Conservation (phyloP, 2,113 vertebrate species). For the Saguinus imperator region DNA sequence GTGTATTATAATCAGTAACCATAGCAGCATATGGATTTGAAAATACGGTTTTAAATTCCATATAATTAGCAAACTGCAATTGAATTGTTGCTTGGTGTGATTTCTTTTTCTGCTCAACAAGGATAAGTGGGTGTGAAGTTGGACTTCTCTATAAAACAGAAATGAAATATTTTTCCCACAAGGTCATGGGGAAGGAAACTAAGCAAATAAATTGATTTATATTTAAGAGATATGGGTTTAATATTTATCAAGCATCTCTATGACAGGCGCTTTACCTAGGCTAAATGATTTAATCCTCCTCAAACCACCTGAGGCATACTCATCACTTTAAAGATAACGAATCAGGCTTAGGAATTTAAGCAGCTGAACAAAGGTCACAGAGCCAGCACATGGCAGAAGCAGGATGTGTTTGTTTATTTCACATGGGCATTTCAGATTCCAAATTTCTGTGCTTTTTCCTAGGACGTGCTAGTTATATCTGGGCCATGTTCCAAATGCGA, state of each 20-base stretch:
- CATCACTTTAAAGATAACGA: background rate
- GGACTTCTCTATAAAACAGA: background rate
- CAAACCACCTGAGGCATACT: background rate
- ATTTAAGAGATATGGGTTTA: background rate
- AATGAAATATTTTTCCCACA: background rate
- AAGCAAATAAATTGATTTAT: background rate
- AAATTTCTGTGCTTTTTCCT: background rate
- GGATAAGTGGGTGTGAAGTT: background rate
- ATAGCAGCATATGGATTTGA: constrained; percentile 70
- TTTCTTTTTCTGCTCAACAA: constrained; percentile 25
- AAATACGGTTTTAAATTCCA: constrained; percentile 49
- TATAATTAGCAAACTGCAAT: constrained; percentile 14
- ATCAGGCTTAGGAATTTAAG: background rate
- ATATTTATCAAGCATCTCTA: constrained; percentile 1
- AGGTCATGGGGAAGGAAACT: background rate
- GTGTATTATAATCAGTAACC: constrained; percentile 73
- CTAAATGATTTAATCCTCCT: background rate
- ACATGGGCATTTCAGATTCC: background rate
- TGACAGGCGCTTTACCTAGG: background rate
- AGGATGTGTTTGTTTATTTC: background rate
- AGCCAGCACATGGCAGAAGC: background rate
- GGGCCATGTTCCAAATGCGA: background rate
- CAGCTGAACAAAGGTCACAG: background rate
- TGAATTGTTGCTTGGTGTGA: constrained; percentile 25
- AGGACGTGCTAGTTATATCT: background rate